phyloP scores from a whole-genome alignment of 2,113 vertebrate species.

The Pipa parva region DNA sequence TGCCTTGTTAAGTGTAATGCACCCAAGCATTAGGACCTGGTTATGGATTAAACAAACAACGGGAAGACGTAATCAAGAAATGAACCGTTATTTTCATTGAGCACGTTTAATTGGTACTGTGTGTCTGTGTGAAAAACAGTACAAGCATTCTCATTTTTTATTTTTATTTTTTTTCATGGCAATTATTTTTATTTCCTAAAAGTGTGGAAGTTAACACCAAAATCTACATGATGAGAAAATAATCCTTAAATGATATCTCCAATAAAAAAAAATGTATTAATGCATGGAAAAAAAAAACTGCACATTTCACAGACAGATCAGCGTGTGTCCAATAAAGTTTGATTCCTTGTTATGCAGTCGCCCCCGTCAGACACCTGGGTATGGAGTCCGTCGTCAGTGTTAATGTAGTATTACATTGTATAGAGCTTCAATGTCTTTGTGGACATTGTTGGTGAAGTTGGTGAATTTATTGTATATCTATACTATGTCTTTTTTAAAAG shows the following conservation, averaged over 20 bases:
- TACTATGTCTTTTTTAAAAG: slow-evolving; percentile 75
- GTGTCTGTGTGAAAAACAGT: slow-evolving; percentile 46
- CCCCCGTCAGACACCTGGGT: slow-evolving; percentile 65
- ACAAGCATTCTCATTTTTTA: slow-evolving; percentile 40
- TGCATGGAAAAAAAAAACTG: slow-evolving; percentile 75
- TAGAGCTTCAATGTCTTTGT: slow-evolving; percentile 79
- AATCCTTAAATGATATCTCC: slow-evolving; percentile 49
- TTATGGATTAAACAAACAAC: slow-evolving; percentile 24
- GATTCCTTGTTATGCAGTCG: slow-evolving; percentile 67
- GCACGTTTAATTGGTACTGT: slow-evolving; percentile 39
- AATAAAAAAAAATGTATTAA: slow-evolving; percentile 52
- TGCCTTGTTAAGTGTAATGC: slow-evolving; percentile 54
- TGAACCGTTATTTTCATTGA: slow-evolving; percentile 9
- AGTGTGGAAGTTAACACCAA: slow-evolving; percentile 52
- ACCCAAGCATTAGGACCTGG: slow-evolving; percentile 21
- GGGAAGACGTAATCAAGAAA: slow-evolving; percentile 44
- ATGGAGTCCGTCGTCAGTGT: slow-evolving; percentile 75
- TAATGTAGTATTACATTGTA: slow-evolving; percentile 74
- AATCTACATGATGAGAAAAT: slow-evolving; percentile 39
- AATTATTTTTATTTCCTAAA: slow-evolving; percentile 46
- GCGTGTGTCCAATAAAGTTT: slow-evolving; percentile 62
- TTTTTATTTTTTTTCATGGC: slow-evolving; percentile 45
- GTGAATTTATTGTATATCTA: slow-evolving; percentile 67
- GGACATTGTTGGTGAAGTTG: slow-evolving; percentile 72
- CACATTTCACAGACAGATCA: slow-evolving; percentile 62